These are phyloP conservation scores for Bibio marci DNA, from an alignment of 2,888 invertebrate genomes.

Conservation along the genomic window DNA sequence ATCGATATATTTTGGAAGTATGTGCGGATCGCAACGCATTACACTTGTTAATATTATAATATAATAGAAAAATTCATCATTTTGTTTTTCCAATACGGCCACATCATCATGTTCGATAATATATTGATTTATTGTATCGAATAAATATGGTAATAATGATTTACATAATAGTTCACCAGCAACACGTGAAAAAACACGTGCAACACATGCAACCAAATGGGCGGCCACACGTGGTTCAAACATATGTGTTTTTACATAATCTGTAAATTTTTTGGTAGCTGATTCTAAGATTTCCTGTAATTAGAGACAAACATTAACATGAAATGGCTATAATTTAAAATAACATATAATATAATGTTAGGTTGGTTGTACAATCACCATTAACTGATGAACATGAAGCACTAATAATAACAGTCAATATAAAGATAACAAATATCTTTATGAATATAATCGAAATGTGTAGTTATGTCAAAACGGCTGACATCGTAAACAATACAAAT, in stretches of 20 bases:
- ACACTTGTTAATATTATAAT: conserved; percentile 55
- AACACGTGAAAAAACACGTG: conserved; percentile 45
- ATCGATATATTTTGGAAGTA: conserved; percentile 35
- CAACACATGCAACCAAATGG: conserved; percentile 55
- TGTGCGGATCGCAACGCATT: conserved; percentile 45
- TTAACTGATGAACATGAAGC: no score
- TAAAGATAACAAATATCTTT: no score
- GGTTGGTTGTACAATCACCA: no score
- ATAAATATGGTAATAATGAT: conserved; percentile 53
- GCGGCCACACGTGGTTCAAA: conserved; percentile 74
- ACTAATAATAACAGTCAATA: no score
- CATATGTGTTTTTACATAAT: conserved; percentile 56
- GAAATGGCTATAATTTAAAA: neutral
- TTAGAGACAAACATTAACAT: conserved; percentile 6
- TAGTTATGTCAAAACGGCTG: no score
- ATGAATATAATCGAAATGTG: no score
- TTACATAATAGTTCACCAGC: conserved; percentile 53
- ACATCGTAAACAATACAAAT: no score
- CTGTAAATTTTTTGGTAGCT: conserved; percentile 56
- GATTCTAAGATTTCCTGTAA: conserved; percentile 35
- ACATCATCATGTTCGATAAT: conserved; percentile 46
- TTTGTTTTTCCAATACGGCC: conserved; percentile 55
- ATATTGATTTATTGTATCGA: conserved; percentile 43
- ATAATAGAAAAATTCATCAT: conserved; percentile 62
- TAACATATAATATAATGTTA: conserved; percentile 18